Base-by-base conservation (phyloP, 2,113 vertebrate genomes). In the Cyprinus carpio region DNA sequence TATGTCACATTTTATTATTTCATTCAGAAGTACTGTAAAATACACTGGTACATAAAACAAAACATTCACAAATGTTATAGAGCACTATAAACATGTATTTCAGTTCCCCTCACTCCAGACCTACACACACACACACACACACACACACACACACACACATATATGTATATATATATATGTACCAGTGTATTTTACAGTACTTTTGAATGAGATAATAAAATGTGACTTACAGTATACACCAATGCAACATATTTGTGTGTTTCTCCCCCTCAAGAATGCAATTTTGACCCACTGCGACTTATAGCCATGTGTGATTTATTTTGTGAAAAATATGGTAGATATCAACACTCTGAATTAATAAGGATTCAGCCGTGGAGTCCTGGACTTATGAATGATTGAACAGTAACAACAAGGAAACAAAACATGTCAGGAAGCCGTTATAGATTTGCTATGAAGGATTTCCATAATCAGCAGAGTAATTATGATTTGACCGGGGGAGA, bases 391-490 rank as follows among this genome's bases (percentile, higher is more conserved):
- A 71, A 69, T 56, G 58, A 74, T 84, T 72, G 54, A 85, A 64
- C 76, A 34, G 67, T 37, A 18, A 67, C 88, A 79, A 84, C 23
- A 2, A 82, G 80, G 85, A 89, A 87, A 72, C 62, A 83, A 86
- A 60, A 83, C 25, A 76, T 76, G 75, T 23, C 75, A 76, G 49
- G 15, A 25, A 51, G 56, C 64, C 49, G 60, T 43, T 67, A 82
- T 82, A 71, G 27, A 75, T 85, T 86, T 88, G 87, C 86, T 82
- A 64, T 76, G 82, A 82, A 43, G 76, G 83, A 91, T 91, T 90
- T 92, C 85, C 88, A 87, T 92, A 89, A 90, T 90, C 85, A 88
- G 62, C 79, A 87, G 85, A 83, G 83, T 90, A 87, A 90, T 88
- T 85, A 87, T 88, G 84, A 87, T 89, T 90, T 86, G 60, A 85